Evolutionary conservation across 37 sponge, comb jelly and placozoan genomes (phyloP), one percentile per base, ranked within the genome.

Genomic region (Hormiphora californensis): DNA sequence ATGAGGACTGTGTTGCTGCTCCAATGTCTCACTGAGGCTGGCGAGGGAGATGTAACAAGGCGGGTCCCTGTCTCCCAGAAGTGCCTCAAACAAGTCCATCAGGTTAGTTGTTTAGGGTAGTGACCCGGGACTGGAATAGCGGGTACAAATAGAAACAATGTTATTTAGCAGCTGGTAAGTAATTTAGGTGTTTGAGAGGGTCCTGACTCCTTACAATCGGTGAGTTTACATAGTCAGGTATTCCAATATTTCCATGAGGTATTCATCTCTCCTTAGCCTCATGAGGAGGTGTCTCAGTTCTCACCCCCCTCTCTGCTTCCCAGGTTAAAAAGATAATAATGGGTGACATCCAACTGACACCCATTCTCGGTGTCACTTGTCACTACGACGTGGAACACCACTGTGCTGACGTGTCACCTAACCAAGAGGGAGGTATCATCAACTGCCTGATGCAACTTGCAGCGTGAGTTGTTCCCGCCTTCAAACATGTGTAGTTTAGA

Each of bases 271-370:
- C n/a, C n/a, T n/a, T n/a, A n/a, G n/a, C n/a, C n/a, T n/a, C n/a
- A n/a, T n/a, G n/a, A n/a, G n/a, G n/a, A n/a, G n/a, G n/a, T n/a
- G n/a, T n/a, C n/a, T n/a, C n/a, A n/a, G n/a, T n/a, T n/a, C n/a
- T n/a, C n/a, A n/a, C n/a, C n/a, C n/a, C n/a, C n/a, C n/a, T n/a
- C n/a, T n/a, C n/a, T n/a, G n/a, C n/a, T n/a, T n/a, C n/a, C 8
- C 81, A 73, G 81, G 81, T 73, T 23, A 73, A 73, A 46, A 73
- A 7, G 43, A 73, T 73, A 46, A 73, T 73, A 39, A 73, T 73
- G 81, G 81, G 81, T 0, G 81, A 73, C 43, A 73, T 73, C 9
- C 46, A 73, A 46, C 81, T 73, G 4, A 36, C 81, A 3, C 81
- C 81, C 28, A 39, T 36, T 21, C 44, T 73, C 22, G 81, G 81